Base-by-base conservation (phyloP, 2,113 vertebrate genomes). In the Egretta garzetta region DNA sequence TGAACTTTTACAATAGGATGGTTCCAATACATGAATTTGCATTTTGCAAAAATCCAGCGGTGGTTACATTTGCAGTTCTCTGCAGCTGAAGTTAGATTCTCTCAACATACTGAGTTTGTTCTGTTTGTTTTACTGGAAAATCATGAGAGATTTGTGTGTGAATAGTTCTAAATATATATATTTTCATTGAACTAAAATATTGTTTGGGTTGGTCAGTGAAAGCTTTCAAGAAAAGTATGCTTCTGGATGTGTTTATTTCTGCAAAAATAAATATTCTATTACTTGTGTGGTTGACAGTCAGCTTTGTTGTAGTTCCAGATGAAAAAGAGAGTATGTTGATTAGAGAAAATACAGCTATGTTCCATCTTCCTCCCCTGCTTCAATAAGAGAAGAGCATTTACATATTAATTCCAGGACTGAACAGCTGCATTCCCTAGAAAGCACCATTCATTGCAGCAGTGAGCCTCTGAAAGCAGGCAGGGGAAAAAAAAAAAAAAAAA, bases 201-300 rank as follows among this genome's bases (percentile, higher is more conserved):
- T 96, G 97, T 97, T 97, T 97, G 96, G 96, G 97, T 97, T 95
- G 96, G 94, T 97, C 95, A 96, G 60, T 79, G 82, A 90, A 94
- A 92, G 81, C 94, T 97, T 95, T 93, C 93, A 94, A 89, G 68
- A 90, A 80, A 88, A 91, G 55, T 62, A 88, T 88, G 81, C 52
- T 91, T 93, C 86, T 83, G 63, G 33, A 92, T 94, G 37, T 95
- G 91, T 95, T 97, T 91, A 95, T 92, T 96, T 96, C 86, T 90
- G 55, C 64, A 95, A 93, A 94, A 93, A 94, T 35, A 95, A 97
- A 96, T 86, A 93, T 94, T 95, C 86, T 60, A 92, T 97, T 97
- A 96, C 96, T 95, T 92, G 81, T 63, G 50, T 73, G n/a, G 84
- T 23, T 94, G 79, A 97, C 86, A 96, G 90, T 97, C 91, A 93